These are phyloP conservation scores for Petrophora chlorosata DNA, from an alignment of 2,888 invertebrate genomes.

Conservation along the genomic window DNA sequence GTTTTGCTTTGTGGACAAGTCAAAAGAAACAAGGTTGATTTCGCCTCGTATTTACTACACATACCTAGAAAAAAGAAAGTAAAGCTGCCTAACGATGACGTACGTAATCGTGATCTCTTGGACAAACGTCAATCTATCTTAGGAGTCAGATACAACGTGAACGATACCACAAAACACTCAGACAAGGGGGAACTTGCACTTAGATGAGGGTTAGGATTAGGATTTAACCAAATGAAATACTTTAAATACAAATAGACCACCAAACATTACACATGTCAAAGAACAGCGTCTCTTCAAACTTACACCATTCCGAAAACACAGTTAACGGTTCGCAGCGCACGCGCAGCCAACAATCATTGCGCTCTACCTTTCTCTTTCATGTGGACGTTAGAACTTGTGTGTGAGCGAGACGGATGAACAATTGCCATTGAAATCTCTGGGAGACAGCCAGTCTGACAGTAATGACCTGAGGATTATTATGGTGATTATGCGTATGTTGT, in stretches of 20 bases:
- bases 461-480: constrained; percentile 37
- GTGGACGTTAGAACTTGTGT: constrained; percentile 16
- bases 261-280: no score
- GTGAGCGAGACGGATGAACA: constrained; percentile 57
- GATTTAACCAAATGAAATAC: no score
- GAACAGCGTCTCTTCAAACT: constrained; percentile 5
- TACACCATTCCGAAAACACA: constrained; percentile 40
- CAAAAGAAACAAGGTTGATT: neutral
- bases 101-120: no score
- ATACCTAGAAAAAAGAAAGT: no score
- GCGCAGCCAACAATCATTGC: constrained; percentile 52
- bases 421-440: constrained; percentile 66
- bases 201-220: no score
- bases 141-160: no score
- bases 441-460: constrained; percentile 53
- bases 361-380: constrained; percentile 39
- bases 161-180: no score
- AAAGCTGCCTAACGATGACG: no score
- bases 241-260: no score
- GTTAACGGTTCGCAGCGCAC: constrained; percentile 64
- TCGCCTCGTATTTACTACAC: no score
- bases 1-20: constrained; percentile 13
- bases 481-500: constrained; percentile 24
- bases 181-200: no score
- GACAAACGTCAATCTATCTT: no score